Conservation (phyloP, 2,888 invertebrate species). For the Amphipoea oculea region DNA sequence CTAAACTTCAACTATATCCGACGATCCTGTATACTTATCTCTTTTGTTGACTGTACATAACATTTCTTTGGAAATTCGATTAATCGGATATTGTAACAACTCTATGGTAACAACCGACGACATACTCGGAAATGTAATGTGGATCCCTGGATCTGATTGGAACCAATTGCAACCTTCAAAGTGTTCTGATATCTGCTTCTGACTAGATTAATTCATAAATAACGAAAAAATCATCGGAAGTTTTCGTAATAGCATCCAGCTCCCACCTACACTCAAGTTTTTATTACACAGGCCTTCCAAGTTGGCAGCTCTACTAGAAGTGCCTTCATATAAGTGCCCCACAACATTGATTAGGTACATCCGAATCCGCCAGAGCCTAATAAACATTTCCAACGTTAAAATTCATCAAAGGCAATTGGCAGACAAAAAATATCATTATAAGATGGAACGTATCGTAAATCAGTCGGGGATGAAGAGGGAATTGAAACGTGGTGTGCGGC, state of each 20-base stretch:
- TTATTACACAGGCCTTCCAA: constrained; percentile 17
- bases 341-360: constrained; percentile 26
- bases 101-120: not conserved
- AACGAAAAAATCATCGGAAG: not conserved
- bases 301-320: constrained; percentile 45
- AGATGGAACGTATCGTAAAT: constrained; percentile 81
- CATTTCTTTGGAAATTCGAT: not conserved
- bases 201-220: not conserved
- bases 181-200: not conserved
- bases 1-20: too few relatives aligned
- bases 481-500: constrained; percentile 82
- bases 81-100: constrained; percentile 1
- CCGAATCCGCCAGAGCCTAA: constrained; percentile 33
- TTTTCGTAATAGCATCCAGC: constrained; percentile 4
- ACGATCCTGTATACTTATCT: too few relatives aligned
- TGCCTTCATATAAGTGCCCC: constrained; percentile 4
- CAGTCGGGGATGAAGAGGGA: constrained; percentile 82
- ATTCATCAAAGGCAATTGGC: constrained; percentile 52
- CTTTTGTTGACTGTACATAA: too few relatives aligned
- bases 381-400: constrained; percentile 45
- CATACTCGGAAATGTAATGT: not conserved
- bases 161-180: not conserved
- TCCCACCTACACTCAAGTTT: constrained; percentile 5
- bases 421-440: constrained; percentile 70
- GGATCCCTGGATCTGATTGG: not conserved